phyloP scores from a whole-genome alignment of 2,113 vertebrate genomes.

The Sceloporus undulatus region DNA sequence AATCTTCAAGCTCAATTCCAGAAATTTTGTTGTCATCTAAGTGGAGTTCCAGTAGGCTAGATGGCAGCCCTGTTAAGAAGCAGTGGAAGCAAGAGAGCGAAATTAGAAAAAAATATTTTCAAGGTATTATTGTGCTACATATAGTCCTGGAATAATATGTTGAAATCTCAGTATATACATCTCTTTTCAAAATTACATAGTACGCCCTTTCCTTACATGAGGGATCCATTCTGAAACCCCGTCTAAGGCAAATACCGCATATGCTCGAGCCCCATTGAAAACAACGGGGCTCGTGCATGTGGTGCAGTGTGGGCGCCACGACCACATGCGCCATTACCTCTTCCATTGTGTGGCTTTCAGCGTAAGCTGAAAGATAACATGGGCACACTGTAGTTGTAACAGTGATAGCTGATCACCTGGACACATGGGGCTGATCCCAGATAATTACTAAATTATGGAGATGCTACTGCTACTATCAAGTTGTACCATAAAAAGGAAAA shows the following conservation, averaged over 20 bases:
- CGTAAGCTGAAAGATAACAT: too few species aligned
- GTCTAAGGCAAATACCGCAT: too few species aligned
- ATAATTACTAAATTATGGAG: not conserved
- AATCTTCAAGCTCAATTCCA: slow-evolving; percentile 91
- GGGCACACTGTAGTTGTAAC: not conserved
- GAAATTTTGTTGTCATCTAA: slow-evolving; percentile 95
- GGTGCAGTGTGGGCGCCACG: too few species aligned
- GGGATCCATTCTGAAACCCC: too few species aligned
- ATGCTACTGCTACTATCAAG: not conserved
- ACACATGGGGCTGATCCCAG: not conserved
- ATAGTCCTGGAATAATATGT: not conserved
- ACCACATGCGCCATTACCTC: too few species aligned
- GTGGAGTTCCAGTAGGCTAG: slow-evolving; percentile 90
- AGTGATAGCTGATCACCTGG: not conserved
- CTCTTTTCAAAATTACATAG: too few species aligned
- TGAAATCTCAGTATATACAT: too few species aligned
- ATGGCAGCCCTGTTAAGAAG: slow-evolving; percentile 81
- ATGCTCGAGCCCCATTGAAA: too few species aligned
- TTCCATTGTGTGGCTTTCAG: too few species aligned
- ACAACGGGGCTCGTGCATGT: too few species aligned
- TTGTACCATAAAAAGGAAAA: not conserved
- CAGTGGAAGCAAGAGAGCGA: not conserved
- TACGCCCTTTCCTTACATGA: too few species aligned
- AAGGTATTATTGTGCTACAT: not conserved
- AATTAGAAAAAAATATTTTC: not conserved